Evolutionary conservation across 2,888 invertebrate species (phyloP).

Genomic region (Oegoconia quadripuncta): DNA sequence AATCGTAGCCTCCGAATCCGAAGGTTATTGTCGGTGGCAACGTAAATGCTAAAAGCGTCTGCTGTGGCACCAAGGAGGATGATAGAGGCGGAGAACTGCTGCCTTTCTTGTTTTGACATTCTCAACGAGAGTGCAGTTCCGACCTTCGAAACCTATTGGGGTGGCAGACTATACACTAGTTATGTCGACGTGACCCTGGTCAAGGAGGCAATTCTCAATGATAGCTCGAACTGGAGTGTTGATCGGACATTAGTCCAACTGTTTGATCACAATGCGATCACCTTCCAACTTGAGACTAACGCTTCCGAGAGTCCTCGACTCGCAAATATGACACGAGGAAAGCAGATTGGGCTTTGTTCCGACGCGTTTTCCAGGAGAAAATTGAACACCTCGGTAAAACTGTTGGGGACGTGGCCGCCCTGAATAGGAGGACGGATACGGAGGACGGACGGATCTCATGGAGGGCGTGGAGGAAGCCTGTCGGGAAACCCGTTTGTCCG

Average conservation of each 20-base stretch:
- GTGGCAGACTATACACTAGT: neutral
- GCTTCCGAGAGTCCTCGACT: neutral
- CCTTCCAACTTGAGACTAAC: neutral
- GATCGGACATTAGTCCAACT: neutral
- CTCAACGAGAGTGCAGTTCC: neutral
- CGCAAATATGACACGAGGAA: neutral
- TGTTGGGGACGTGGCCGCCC: neutral
- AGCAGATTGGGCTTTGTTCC: neutral
- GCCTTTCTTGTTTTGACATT: neutral
- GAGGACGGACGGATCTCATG: neutral
- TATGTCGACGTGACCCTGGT: neutral
- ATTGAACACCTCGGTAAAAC: neutral
- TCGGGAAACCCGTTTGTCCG: neutral
- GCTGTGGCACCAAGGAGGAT: constrained; percentile 3
- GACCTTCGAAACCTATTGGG: neutral
- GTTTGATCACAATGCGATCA: neutral
- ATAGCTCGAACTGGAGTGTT: neutral
- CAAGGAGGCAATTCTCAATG: neutral
- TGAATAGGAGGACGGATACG: neutral
- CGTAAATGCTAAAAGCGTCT: constrained; percentile 4
- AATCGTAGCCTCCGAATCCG: no score
- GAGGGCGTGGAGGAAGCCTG: neutral
- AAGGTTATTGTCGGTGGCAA: constrained; percentile 1
- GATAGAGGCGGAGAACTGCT: neutral
- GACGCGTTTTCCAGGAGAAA: neutral